A percentile compares a stretch with the other conserved stretches of the same genome.
Evolutionary conservation across 2,113 vertebrate species (phyloP).

Genomic region (Monopterus albus): DNA sequence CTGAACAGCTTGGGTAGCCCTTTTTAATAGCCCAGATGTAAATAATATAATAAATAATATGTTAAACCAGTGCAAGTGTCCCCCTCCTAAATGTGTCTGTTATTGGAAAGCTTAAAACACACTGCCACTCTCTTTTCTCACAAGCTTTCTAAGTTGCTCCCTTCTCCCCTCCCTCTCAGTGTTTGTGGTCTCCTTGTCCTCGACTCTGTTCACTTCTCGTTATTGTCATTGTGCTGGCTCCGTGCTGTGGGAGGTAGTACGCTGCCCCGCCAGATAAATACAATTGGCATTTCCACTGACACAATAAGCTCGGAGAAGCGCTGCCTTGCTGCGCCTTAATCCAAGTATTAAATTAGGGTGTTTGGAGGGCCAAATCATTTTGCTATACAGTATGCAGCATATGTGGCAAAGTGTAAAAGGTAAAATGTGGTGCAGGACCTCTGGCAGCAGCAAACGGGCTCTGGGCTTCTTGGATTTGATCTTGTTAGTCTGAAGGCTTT

Average conservation of each 20-base stretch:
- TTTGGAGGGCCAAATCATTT: slow-evolving; percentile 35
- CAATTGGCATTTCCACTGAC: slow-evolving; percentile 72
- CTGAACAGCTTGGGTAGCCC: slow-evolving; percentile 79
- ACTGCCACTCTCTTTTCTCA: slow-evolving; percentile 43
- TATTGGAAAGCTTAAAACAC: slow-evolving; percentile 80
- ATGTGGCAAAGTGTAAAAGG: slow-evolving; percentile 27
- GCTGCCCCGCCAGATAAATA: slow-evolving; percentile 77
- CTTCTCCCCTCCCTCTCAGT: slow-evolving; percentile 9
- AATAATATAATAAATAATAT: too few species aligned
- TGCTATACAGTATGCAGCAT: slow-evolving; percentile 31
- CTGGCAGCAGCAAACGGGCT: background rate
- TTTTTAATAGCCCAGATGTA: slow-evolving; percentile 83
- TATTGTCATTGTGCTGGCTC: slow-evolving; percentile 48
- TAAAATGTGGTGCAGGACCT: slow-evolving; percentile 13
- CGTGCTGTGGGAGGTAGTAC: slow-evolving; percentile 51
- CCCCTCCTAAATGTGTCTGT: slow-evolving; percentile 81
- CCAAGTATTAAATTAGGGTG: slow-evolving; percentile 78
- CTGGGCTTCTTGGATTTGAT: background rate
- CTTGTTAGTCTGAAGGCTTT: slow-evolving; percentile 1
- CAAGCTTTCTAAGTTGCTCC: background rate
- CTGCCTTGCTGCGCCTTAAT: slow-evolving; percentile 68
- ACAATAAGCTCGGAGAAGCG: slow-evolving; percentile 49
- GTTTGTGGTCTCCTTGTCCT: slow-evolving; percentile 27
- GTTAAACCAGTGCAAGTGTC: slow-evolving; percentile 66
- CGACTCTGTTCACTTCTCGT: slow-evolving; percentile 37